phyloP scores from a whole-genome alignment of 2,113 vertebrate species.

The Gymnocephalus cernua region DNA sequence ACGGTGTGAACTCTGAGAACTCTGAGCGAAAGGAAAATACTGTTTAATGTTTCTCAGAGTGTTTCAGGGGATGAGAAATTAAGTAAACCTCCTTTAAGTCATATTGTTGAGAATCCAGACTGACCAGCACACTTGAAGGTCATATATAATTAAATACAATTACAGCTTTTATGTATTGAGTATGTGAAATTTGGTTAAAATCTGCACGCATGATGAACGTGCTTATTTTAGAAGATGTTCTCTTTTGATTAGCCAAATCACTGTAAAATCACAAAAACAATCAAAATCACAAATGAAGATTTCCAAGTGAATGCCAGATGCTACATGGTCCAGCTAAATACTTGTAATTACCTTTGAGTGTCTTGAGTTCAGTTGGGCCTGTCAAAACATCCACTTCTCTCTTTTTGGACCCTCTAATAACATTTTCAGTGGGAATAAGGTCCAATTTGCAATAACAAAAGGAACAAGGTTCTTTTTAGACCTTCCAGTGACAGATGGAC shows the following conservation, averaged over 20 bases:
- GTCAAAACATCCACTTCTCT: conserved; percentile 46
- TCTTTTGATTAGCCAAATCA: conserved; percentile 5
- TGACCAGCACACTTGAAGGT: no score
- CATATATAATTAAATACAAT: no score
- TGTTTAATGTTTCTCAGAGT: conserved; percentile 2
- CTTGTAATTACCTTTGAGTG: conserved; percentile 52
- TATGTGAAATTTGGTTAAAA: no score
- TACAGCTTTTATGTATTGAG: no score
- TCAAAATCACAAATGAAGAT: conserved; percentile 26
- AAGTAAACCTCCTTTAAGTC: conserved; percentile 8
- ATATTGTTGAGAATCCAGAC: background rate
- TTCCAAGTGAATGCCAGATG: conserved; percentile 18
- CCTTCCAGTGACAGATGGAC: conserved; percentile 44
- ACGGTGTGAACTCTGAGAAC: conserved; percentile 7
- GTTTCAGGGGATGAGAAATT: background rate
- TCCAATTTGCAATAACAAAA: conserved; percentile 62
- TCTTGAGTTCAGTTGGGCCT: conserved; percentile 30
- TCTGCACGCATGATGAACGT: no score
- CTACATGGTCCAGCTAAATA: conserved; percentile 18
- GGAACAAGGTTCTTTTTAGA: conserved; percentile 53
- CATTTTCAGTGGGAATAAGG: conserved; percentile 68
- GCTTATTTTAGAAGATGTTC: background rate
- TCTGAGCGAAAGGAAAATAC: background rate
- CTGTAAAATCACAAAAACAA: conserved; percentile 22
- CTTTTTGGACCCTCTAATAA: conserved; percentile 60